phyloP scores from a whole-genome alignment of 2,113 vertebrate species.

The Malurus melanocephalus region DNA sequence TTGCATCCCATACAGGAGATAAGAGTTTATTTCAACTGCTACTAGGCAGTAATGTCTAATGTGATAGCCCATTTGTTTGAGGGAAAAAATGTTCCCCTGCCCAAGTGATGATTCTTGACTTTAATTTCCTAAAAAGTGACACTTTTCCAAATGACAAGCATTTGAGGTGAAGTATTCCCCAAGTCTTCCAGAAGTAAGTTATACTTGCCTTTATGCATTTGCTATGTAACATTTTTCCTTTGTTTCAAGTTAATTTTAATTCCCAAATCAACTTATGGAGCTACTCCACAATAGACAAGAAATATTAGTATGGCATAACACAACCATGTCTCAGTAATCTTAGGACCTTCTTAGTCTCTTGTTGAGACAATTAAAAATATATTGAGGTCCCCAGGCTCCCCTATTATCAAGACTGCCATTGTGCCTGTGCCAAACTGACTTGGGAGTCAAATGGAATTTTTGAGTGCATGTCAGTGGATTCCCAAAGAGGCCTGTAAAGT shows the following conservation, averaged over 20 bases:
- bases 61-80: not conserved
- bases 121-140: constrained; percentile 10
- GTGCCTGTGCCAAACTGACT: not conserved
- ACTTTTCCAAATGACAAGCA: not conserved
- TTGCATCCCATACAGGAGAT: not conserved
- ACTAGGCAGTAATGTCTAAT: not conserved
- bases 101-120: not conserved
- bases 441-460: not conserved
- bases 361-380: not conserved
- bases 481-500: not conserved
- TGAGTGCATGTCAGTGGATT: not conserved
- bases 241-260: constrained; percentile 25
- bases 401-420: not conserved
- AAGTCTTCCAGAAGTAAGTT: not conserved
- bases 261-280: not conserved
- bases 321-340: not conserved
- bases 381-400: not conserved
- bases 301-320: not conserved
- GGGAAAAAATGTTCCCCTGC: not conserved
- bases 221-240: not conserved
- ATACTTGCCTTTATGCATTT: not conserved
- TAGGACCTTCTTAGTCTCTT: not conserved
- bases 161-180: constrained; percentile 1
- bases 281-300: not conserved
- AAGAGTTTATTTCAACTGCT: constrained; percentile 8